Evolutionary conservation across 2,888 invertebrate genomes (phyloP), one percentile per base, ranked within the genome.

Genomic region (Dynastes tityus): DNA sequence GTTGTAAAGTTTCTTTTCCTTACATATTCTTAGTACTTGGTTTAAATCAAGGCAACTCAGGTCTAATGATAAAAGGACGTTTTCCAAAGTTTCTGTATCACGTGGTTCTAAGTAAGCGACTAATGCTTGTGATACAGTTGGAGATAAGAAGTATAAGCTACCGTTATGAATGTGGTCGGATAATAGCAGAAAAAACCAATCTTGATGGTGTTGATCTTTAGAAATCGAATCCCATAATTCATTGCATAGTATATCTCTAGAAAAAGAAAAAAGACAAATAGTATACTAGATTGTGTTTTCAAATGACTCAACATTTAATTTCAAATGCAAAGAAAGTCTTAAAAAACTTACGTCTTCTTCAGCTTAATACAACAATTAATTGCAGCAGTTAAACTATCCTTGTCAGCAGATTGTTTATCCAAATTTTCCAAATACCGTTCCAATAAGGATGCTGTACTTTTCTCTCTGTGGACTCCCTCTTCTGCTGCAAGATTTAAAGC

Each of bases 21-120:
- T 87, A 82, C 89, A 89, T 65, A 88, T 85, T 77, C 85, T 88
- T 89, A 88, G 92, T 90, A 83, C 93, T 88, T 95, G 95, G 87
- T 96, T 94, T 27, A 96, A 90, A 88, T 96, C 96, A 76, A 96
- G 89, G 81, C 94, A 94, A 68, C 91, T 90, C 83, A 96, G 93
- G 82, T 95, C 93, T 80, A 96, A 89, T 82, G 94, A 93, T 5
- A 95, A 91, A 71, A 96, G 91, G 77, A 95, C 91, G 49, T 92
- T 91, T 87, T 96, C 95, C 75, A 96, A 88, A 80, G 91, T 91
- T 82, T 92, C 88, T 77, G 84, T 90, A 88, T 84, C 93, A 90
- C 63, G 90, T 58, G 90, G 89, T 82, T 93, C 91, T 88, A 94
- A 92, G 87, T 94, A 92, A 22, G 91, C 89, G 4, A 96, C 93